Evolutionary conservation across 2,888 invertebrate genomes (phyloP), one percentile per base, ranked within the genome.

Genomic region (Chrysopilus asiliformis): DNA sequence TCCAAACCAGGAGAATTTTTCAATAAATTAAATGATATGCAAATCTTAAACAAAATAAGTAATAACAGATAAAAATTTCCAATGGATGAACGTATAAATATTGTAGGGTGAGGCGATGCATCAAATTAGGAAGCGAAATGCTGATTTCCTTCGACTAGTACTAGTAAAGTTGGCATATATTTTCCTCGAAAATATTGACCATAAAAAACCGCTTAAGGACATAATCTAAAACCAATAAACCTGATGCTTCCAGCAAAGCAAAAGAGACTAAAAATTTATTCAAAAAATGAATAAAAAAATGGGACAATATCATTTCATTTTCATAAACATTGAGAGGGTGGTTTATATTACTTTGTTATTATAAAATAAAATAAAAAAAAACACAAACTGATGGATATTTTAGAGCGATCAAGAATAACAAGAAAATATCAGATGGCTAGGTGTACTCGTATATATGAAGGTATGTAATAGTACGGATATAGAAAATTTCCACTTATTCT

Each of bases 201-300:
- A n/a, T n/a, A n/a, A n/a, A n/a, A n/a, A n/a, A n/a, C n/a, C 25
- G 32, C 13, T 32, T 19, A 30, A 33, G 26, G 29, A 33, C 37
- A 41, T 41, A 24, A 41, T 41, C 38, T 34, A 41, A 41, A 41
- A 41, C 29, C 29, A 38, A 41, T 41, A 41, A 41, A 38, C 34
- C 18, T 35, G 16, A 16, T 13, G 16, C 18, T 26, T 34, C 33
- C 20, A 27, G 25, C 26, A 22, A 15, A 26, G 20, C 22, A n/a
- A 6, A 14, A 8, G 36, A 22, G 24, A 22, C 10, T 29, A 13
- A 10, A 29, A 13, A 20, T 31, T 17, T 17, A 22, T 18, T 22
- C 16, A 16, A 31, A 25, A 4, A 16, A 30, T 12, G 6, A 15
- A 24, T 27, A 33, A 27, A 19, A 40, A 29, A 35, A 10, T 17